Base-by-base conservation (phyloP, 2,888 invertebrate genomes). In the Tipula lateralis region DNA sequence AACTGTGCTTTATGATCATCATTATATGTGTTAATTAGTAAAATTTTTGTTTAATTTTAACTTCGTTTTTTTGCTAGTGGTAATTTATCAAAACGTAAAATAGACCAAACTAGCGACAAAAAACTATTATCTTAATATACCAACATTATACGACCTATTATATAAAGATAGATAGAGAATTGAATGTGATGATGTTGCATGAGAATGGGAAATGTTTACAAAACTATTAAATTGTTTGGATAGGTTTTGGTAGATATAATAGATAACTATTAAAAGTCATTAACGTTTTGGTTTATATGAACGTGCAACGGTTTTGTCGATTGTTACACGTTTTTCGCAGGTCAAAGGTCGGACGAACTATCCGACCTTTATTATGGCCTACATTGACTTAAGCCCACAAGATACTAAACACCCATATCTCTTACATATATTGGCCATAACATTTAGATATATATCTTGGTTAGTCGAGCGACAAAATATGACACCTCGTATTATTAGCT, bases 1-100 rank as follows among this genome's bases (percentile, higher is more conserved):
- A 66, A 66, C 66, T 66, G 66, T 66, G 66, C 24, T 66, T 66
- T 66, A 66, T 7, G 66, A 66, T 24, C 24, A 66, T 66, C 66
- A 24, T 66, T 66, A 66, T 66, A 66, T 66, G 66, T 66, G 66
- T 66, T 66, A 66, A 66, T 66, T 66, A 66, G 66, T 66, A 66
- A 66, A 44, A n/a, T n/a, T 44, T 44, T 44, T 44, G 44, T 44
- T 36, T n/a, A 44, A 66, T 66, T 66, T 66, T 50, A 16, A 50
- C 44, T 50, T 50, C 7, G 44, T 16, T 16, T 44, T 44, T 44
- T 66, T 66, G 19, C 24, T 66, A 66, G 66, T 66, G 24, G 66
- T 66, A 66, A 66, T 66, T 66, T 66, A 66, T 66, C 66, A 66
- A 66, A 66, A 66, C 66, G 24, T 66, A 66, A 66, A 66, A 66